Percentiles rank a stretch among this genome's conserved stretches.
Evolutionary conservation across 2,797 vertebrate genomes (phyloP).

Genomic region (Masticophis lateralis): DNA sequence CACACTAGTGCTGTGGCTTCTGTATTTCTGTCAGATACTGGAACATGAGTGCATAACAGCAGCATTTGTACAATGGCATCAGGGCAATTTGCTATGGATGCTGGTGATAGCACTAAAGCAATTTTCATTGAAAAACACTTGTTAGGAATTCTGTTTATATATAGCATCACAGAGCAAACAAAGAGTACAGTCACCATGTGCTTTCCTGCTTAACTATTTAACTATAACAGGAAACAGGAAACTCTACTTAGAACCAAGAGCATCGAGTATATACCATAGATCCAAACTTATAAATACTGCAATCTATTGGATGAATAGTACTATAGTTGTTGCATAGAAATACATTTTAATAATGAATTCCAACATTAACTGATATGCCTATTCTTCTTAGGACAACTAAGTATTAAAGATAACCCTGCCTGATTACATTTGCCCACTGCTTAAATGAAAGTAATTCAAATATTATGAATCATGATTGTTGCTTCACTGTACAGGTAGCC

Average conservation of each 20-base stretch:
- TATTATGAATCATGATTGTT: constrained; percentile 30
- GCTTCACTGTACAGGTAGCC: constrained; percentile 17
- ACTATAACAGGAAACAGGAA: background rate
- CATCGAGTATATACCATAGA: background rate
- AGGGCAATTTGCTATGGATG: background rate
- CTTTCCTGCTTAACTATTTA: background rate
- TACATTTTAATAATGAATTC: background rate
- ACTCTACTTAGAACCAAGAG: background rate
- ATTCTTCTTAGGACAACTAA: background rate
- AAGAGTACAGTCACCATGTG: background rate
- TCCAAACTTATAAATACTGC: background rate
- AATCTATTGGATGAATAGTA: background rate
- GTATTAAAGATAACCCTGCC: background rate
- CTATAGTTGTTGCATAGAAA: background rate
- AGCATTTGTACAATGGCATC: background rate
- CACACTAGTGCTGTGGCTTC: background rate
- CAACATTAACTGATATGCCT: background rate
- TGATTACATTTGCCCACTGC: background rate
- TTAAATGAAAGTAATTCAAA: background rate
- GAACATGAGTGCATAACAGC: background rate
- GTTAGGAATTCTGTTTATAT: background rate
- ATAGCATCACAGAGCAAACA: background rate
- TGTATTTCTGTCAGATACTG: background rate
- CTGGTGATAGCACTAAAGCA: background rate
- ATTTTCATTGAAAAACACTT: background rate